phyloP scores from a whole-genome alignment of 1,140 invertebrate genomes.

The Drosophila pachea region DNA sequence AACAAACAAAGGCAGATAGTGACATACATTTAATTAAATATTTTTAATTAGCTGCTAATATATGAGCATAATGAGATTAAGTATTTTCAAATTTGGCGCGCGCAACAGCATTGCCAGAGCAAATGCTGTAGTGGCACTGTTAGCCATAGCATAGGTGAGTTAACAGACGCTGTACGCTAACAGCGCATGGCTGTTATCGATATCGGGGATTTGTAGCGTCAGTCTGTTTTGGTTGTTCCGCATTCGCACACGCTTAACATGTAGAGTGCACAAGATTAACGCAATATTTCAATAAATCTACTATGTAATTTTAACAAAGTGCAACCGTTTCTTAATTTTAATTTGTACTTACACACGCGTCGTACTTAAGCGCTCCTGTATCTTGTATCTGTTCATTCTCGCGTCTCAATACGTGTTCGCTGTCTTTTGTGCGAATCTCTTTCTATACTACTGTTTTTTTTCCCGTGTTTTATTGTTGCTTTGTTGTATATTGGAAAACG shows the following conservation, averaged over 20 bases:
- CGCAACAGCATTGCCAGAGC: conserved; percentile 11
- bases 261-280: conserved; percentile 6
- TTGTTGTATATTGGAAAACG: conserved; percentile 17
- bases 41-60: not conserved
- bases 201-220: conserved; percentile 6
- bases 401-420: conserved; percentile 1
- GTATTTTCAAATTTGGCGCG: conserved; percentile 4
- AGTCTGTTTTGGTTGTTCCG: conserved; percentile 38
- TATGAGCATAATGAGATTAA: not conserved
- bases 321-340: conserved; percentile 28
- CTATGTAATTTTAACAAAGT: conserved; percentile 34
- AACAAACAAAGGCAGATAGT: not conserved
- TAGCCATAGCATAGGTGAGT: not conserved
- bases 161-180: not conserved
- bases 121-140: not conserved
- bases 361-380: conserved; percentile 57
- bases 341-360: conserved; percentile 21
- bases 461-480: conserved; percentile 16
- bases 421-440: conserved; percentile 20
- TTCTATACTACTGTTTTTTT: conserved; percentile 1
- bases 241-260: conserved; percentile 30
- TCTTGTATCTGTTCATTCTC: conserved; percentile 4
- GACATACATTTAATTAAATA: not conserved
- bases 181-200: conserved; percentile 5
- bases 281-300: conserved; percentile 7